phyloP scores from a whole-genome alignment of 2,113 vertebrate species.

The Cyphomyrus discorhynchus region DNA sequence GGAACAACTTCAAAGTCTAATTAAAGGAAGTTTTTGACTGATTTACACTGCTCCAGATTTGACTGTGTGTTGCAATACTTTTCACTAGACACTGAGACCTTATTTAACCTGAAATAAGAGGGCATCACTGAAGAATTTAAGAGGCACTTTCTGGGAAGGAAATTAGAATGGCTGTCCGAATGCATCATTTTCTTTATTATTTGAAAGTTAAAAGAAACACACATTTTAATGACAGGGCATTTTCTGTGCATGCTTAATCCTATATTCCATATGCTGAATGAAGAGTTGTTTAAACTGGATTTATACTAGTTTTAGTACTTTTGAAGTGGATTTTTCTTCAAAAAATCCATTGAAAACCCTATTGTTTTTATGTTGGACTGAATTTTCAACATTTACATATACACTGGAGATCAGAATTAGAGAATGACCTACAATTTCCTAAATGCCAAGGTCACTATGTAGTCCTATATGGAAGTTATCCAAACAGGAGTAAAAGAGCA shows the following conservation, averaged over 20 bases:
- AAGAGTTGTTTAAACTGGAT: neutral
- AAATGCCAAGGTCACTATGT: too few relatives aligned
- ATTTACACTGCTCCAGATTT: constrained; percentile 51
- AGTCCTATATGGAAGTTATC: too few relatives aligned
- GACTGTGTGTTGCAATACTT: constrained; percentile 53
- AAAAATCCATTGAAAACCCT: neutral
- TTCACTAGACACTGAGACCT: constrained; percentile 1
- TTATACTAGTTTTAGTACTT: neutral
- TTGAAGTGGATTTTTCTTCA: neutral
- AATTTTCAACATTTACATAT: neutral
- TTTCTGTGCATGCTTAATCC: neutral
- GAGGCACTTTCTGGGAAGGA: neutral
- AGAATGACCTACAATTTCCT: too few relatives aligned
- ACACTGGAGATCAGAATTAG: too few relatives aligned
- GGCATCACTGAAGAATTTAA: neutral
- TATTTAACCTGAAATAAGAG: neutral
- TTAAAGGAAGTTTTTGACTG: constrained; percentile 70
- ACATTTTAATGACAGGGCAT: neutral
- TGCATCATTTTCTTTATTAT: neutral
- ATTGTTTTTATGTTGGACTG: neutral
- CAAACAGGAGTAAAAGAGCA: too few relatives aligned
- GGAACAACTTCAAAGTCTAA: constrained; percentile 59
- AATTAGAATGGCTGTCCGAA: neutral
- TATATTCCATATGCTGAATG: neutral
- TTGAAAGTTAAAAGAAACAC: neutral